phyloP scores from a whole-genome alignment of 2,888 invertebrate species.

The Trichopoda pennipes region DNA sequence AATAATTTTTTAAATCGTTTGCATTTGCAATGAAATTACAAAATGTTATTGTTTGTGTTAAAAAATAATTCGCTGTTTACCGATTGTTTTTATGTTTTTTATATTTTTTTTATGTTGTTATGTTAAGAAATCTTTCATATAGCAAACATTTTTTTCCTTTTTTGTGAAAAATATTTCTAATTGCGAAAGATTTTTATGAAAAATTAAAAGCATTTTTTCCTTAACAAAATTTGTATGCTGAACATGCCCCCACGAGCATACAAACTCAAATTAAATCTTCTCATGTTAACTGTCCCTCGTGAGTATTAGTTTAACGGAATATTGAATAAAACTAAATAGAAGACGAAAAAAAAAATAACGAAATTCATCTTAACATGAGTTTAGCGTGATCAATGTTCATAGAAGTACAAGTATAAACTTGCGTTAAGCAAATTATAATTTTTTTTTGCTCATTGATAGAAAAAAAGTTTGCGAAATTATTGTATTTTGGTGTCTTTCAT shows the following conservation, averaged over 20 bases:
- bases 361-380: slow-evolving; percentile 60
- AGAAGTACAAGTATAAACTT: slow-evolving; percentile 45
- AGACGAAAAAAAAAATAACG: slow-evolving; percentile 22
- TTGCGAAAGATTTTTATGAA: slow-evolving; percentile 26
- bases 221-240: not conserved
- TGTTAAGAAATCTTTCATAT: not conserved
- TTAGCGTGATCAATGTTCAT: slow-evolving; percentile 66
- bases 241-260: slow-evolving; percentile 29
- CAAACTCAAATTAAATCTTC: slow-evolving; percentile 59
- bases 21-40: no score
- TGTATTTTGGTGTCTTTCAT: slow-evolving; percentile 48
- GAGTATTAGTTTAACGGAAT: slow-evolving; percentile 49
- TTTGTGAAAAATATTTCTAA: slow-evolving; percentile 1
- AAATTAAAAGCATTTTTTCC: slow-evolving; percentile 23
- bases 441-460: slow-evolving; percentile 36
- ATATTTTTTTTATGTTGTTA: not conserved
- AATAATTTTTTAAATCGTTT: no score
- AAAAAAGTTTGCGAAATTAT: slow-evolving; percentile 51
- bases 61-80: no score
- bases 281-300: slow-evolving; percentile 57
- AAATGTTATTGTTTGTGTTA: not conserved
- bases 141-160: not conserved
- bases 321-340: slow-evolving; percentile 56
- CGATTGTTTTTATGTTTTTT: no score
- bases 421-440: slow-evolving; percentile 41